Base-by-base conservation (phyloP, 2,888 invertebrate genomes). In the Euzophera pinguis region DNA sequence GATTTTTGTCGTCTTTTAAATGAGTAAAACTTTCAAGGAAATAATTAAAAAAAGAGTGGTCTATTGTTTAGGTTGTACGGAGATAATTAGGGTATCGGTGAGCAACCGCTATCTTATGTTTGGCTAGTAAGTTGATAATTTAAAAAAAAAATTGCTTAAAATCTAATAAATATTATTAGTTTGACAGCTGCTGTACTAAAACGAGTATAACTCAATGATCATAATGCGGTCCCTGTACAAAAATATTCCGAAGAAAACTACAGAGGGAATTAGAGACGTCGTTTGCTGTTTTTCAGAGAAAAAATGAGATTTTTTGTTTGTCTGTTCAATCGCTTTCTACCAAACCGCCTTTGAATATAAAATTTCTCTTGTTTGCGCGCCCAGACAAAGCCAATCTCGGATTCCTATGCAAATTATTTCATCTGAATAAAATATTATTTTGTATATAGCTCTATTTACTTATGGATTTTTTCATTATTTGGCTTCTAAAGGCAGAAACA, bases 341-440 rank as follows among this genome's bases (percentile, higher is more conserved):
- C 60, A 54, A 59, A 66, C 66, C 67, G 70, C 75, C 74, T 83
- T 79, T 82, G 81, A 81, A 78, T 71, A 69, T 63, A 63, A 72
- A 45, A 75, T 71, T 70, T 62, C 65, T 71, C 71, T 78, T 81
- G 79, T 84, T 84, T 84, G 78, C 73, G 73, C 62, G 75, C 70
- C 75, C 75, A 75, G 67, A 85, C 81, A 84, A 84, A 79, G 79
- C 78, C 81, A 84, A 81, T 82, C 73, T 75, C 65, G 73, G 74
- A 82, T 81, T 83, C 76, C 76, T 73, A 78, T 82, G 81, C 80
- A 81, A 84, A 84, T 76, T 69, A 79, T 72, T 78, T 70, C 57
- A 57, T 60, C 62, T 58, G 69, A 75, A 73, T 73, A 81, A 81
- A 84, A 85, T 82, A 83, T 78, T 78, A 76, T 72, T 65, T 59